These are phyloP conservation scores for Chrysomela aeneicollis DNA, from an alignment of 2,888 invertebrate species.

Conservation along the genomic window DNA sequence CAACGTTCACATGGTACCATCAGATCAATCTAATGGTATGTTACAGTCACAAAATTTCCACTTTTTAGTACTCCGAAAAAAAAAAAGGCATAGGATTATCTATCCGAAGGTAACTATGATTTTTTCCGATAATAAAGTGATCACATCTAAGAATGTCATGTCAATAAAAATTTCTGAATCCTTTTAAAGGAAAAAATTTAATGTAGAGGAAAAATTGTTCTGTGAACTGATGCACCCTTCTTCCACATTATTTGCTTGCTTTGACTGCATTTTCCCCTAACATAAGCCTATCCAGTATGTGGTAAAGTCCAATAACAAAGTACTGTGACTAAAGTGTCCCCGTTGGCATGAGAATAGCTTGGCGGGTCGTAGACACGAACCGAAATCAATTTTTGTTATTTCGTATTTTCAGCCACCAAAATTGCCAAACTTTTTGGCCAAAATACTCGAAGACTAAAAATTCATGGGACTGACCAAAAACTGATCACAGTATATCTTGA, in stretches of 20 bases:
- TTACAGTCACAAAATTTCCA: too few species aligned
- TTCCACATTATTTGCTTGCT: neutral
- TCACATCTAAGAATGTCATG: too few species aligned
- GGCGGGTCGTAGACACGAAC: conserved; percentile 19
- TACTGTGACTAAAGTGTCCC: conserved; percentile 42
- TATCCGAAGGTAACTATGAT: too few species aligned
- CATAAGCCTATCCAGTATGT: conserved; percentile 7
- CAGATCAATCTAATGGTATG: too few species aligned
- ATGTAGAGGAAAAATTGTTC: too few species aligned
- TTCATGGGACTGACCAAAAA: conserved; percentile 27
- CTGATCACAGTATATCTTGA: conserved; percentile 40
- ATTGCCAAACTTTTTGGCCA: conserved; percentile 53
- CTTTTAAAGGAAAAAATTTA: too few species aligned
- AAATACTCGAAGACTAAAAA: conserved; percentile 52
- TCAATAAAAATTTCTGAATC: too few species aligned
- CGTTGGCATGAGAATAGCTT: conserved; percentile 39
- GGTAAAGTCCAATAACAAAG: conserved; percentile 27
- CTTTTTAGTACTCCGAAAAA: too few species aligned
- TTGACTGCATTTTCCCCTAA: conserved; percentile 31
- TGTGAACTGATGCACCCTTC: neutral
- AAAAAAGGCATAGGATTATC: too few species aligned
- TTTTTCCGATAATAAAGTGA: too few species aligned
- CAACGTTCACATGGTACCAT: too few species aligned
- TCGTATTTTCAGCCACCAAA: conserved; percentile 53
- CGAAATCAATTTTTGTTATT: conserved; percentile 42